These are phyloP conservation scores for Neopipo cinnamomea DNA, from an alignment of 2,113 vertebrate genomes.

Conservation along the genomic window DNA sequence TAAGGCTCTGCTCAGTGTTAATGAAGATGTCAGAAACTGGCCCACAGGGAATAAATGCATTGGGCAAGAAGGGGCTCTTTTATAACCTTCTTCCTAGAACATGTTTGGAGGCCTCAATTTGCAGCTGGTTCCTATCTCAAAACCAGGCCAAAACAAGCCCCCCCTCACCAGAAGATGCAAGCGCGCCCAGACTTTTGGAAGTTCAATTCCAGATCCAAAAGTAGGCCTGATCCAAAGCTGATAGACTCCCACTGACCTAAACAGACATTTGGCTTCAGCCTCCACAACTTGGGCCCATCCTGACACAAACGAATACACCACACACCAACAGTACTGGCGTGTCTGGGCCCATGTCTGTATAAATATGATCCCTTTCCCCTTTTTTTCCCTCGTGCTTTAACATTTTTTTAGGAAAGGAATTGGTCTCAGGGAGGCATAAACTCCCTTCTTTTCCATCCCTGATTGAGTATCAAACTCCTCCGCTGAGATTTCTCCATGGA, in stretches of 20 bases:
- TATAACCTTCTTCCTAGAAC: slow-evolving; percentile 58
- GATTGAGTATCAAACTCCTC: slow-evolving; percentile 22
- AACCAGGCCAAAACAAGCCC: slow-evolving; percentile 31
- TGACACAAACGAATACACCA: not conserved
- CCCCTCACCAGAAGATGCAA: slow-evolving; percentile 20
- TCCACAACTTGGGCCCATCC: not conserved
- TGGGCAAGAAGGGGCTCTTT: slow-evolving; percentile 59
- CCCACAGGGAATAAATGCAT: not conserved
- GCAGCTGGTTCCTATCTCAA: slow-evolving; percentile 61
- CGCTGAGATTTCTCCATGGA: slow-evolving; percentile 60
- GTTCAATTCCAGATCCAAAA: not conserved
- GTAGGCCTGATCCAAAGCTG: not conserved
- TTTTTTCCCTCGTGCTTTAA: not conserved
- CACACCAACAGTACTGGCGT: not conserved
- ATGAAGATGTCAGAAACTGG: slow-evolving; percentile 37
- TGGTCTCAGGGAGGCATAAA: slow-evolving; percentile 33
- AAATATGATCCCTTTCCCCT: not conserved
- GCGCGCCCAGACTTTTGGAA: slow-evolving; percentile 7
- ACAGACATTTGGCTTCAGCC: not conserved
- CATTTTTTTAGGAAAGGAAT: not conserved
- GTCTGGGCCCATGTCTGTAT: not conserved
- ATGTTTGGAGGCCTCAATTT: slow-evolving; percentile 33
- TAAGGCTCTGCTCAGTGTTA: slow-evolving; percentile 20
- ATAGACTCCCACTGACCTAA: slow-evolving; percentile 12
- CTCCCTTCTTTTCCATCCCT: slow-evolving; percentile 26